Conservation (phyloP, 2,888 invertebrate species). For the Creontiades dilutus region DNA sequence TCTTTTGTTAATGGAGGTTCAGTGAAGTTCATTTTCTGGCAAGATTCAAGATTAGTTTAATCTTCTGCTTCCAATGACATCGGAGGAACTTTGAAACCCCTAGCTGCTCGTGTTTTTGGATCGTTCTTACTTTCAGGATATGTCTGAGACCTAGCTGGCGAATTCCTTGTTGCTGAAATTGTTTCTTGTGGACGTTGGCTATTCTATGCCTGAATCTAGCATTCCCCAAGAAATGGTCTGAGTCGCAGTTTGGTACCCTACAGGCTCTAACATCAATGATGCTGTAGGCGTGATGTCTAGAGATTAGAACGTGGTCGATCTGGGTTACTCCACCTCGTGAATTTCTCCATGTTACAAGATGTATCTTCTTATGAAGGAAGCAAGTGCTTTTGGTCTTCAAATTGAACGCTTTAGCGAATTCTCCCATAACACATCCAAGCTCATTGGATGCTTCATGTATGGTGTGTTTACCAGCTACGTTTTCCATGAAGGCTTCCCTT, state of each 20-base stretch:
- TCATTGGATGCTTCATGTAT: not conserved
- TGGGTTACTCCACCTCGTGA: conserved; percentile 8
- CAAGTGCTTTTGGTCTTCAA: conserved; percentile 29
- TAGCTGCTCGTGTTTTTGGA: too few species aligned
- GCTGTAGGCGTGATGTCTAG: not conserved
- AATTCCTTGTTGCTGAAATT: too few species aligned
- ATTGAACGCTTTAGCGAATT: not conserved
- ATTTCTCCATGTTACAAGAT: conserved; percentile 6
- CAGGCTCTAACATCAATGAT: conserved; percentile 47
- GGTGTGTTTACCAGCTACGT: not conserved
- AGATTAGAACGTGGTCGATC: conserved; percentile 27
- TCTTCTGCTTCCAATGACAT: too few species aligned
- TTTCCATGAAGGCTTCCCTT: not conserved
- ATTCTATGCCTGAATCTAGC: not conserved
- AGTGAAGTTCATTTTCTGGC: too few species aligned
- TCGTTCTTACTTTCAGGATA: too few species aligned
- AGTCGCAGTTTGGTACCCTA: conserved; percentile 7
- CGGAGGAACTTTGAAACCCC: too few species aligned
- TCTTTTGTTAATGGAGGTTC: too few species aligned
- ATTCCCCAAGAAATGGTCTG: conserved; percentile 37
- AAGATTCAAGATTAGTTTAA: too few species aligned
- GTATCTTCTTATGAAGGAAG: not conserved
- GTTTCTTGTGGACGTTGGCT: not conserved
- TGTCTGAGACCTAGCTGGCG: too few species aligned
- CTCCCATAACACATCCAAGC: too few species aligned